Percentiles rank a stretch among this genome's conserved stretches.
Evolutionary conservation across 2,113 vertebrate species (phyloP).

Genomic region (Dicerorhinus sumatrensis): DNA sequence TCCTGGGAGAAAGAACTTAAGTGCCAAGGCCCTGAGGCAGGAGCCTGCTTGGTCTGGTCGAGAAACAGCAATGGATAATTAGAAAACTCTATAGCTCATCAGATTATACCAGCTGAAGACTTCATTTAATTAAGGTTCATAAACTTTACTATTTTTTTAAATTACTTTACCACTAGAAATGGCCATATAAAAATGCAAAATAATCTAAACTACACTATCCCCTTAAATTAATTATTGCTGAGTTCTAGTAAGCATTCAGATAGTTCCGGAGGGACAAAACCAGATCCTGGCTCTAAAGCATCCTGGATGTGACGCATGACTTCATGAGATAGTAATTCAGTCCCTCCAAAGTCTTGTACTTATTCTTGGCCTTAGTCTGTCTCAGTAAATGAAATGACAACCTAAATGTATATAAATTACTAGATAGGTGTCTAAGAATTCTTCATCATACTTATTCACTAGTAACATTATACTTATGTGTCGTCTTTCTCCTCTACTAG

Average conservation of each 20-base stretch:
- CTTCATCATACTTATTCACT: background rate
- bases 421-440: background rate
- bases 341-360: background rate
- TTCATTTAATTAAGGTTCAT: constrained; percentile 44
- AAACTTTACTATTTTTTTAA: constrained; percentile 43
- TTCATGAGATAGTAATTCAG: background rate
- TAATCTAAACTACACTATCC: background rate
- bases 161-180: constrained; percentile 43
- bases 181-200: constrained; percentile 39
- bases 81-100: background rate
- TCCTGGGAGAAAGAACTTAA: background rate
- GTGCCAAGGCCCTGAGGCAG: background rate
- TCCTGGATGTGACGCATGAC: background rate
- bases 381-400: background rate
- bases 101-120: background rate
- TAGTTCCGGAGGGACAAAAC: background rate
- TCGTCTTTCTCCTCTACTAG: background rate
- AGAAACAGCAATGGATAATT: background rate
- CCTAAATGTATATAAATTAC: background rate
- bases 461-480: background rate
- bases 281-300: background rate
- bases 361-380: background rate
- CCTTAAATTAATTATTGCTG: constrained; percentile 37
- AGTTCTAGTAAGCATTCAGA: background rate
- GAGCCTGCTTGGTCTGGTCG: background rate